Evolutionary conservation across 2,113 vertebrate genomes (phyloP), one percentile per base, ranked within the genome.

Genomic region (Corythaixoides concolor): DNA sequence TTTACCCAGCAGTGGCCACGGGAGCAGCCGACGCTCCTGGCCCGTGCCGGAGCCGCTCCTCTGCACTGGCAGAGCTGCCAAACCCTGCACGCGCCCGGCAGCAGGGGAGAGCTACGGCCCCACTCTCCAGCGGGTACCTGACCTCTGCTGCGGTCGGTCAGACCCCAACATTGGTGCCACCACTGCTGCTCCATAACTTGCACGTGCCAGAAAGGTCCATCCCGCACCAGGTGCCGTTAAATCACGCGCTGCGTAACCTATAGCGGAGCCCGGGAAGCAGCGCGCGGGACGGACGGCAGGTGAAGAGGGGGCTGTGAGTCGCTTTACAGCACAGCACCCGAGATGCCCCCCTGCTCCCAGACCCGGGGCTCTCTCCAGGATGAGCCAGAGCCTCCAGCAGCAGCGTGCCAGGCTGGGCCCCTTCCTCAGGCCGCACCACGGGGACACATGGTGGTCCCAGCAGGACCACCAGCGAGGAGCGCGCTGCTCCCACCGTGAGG

Each of bases 401-500:
- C n/a, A n/a, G n/a, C n/a, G n/a, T n/a, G n/a, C n/a, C n/a, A n/a
- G n/a, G n/a, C n/a, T n/a, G n/a, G n/a, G n/a, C n/a, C n/a, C n/a
- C 23, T 5, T 3, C 23, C 43, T 49, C 43, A 4, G 3, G 59
- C 13, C 21, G 35, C 2, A 2, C 32, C 2, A 5, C 6, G 24
- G 35, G 50, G 24, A 22, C 17, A 22, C 15, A 7, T 33, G 1
- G 1, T 2, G 23, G 39, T 19, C 33, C 27, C 23, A 2, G 13
- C n/a, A 24, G 30, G 33, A 15, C 30, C 24, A 3, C 15, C 59
- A 21, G 58, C 50, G 17, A 45, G 74, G 47, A 37, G 21, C 8
- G 8, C 5, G 1, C 55, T 33, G 64, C 33, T 27, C 11, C 5
- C 63, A 20, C 41, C 1, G 0, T 3, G 2, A 8, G 0, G 8